Base-by-base conservation (phyloP, 2,113 vertebrate genomes). In the Pelobates fuscus region DNA sequence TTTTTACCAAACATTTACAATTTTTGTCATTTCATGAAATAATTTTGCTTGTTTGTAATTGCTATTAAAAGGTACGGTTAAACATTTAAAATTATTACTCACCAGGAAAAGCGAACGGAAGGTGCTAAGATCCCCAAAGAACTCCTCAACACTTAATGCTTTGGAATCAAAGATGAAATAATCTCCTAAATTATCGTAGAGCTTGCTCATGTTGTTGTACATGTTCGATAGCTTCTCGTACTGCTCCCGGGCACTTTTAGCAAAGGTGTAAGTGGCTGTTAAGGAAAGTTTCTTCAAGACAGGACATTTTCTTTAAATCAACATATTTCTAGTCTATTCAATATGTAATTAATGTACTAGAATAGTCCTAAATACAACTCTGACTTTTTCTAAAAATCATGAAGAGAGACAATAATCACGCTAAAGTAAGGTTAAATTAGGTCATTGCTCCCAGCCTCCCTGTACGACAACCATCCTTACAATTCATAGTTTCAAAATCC, bases 171-270 rank as follows among this genome's bases (percentile, higher is more conserved):
- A 98, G 81, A 91, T 89, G 20, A 94, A 96, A 77, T 91, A 98
- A 59, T 94, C 96, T 79, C 97, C 97, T 52, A 97, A 78, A 81
- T 79, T 95, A 77, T 98, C 96, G 32, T 97, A 99, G 8, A 98
- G 83, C 73, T 98, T 98, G 3, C 88, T 89, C 97, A 99, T 99
- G 86, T 97, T 98, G 87, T 93, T 97, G 86, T 98, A 92, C 96
- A 96, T 98, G 81, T 87, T 95, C 78, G 91, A 91, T 49, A 99
- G 89, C 65, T 98, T 98, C 15, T 98, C 96, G 18, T 95, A 98
- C 58, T 98, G 96, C 54, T 99, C 97, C 62, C 94, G 88, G 17
- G 96, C 86, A 81, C 87, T 87, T 85, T 96, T 94, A 70, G 89
- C 83, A 88, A 99, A 98, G 87, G 93, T 93, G 96, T 99, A 88